These are phyloP conservation scores for Bufo gargarizans DNA, from an alignment of 2,113 vertebrate species.

Conservation along the genomic window DNA sequence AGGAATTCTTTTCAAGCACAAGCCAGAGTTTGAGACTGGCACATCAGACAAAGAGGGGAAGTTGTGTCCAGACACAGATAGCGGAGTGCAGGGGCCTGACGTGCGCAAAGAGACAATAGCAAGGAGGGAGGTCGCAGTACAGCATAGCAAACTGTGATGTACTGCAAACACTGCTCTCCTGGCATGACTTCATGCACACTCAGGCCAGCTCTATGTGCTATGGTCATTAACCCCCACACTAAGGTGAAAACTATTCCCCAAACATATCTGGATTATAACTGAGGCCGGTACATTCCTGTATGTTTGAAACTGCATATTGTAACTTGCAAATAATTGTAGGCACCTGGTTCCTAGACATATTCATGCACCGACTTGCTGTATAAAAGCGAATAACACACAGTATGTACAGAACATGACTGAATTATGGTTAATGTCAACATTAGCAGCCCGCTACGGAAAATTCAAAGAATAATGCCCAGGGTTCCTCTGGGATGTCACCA, in stretches of 20 bases:
- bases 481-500: background rate
- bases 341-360: slow-evolving; percentile 23
- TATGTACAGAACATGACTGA: slow-evolving; percentile 6
- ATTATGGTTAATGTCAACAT: slow-evolving; percentile 27
- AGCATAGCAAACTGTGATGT: slow-evolving; percentile 24
- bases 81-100: slow-evolving; percentile 53
- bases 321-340: slow-evolving; percentile 44
- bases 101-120: slow-evolving; percentile 54
- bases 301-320: slow-evolving; percentile 38
- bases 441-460: background rate
- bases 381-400: slow-evolving; percentile 2
- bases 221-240: slow-evolving; percentile 15
- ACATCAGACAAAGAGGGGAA: slow-evolving; percentile 85
- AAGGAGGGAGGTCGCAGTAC: slow-evolving; percentile 46
- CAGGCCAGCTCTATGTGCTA: background rate
- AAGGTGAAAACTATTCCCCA: slow-evolving; percentile 3
- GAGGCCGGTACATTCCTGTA: slow-evolving; percentile 20
- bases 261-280: background rate
- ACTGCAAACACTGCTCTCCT: slow-evolving; percentile 42
- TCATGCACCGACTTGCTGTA: slow-evolving; percentile 33
- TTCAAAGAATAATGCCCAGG: background rate
- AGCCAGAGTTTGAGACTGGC: slow-evolving; percentile 76
- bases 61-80: slow-evolving; percentile 83
- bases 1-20: slow-evolving; percentile 82
- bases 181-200: slow-evolving; percentile 29